phyloP scores from a whole-genome alignment of 2,888 invertebrate species.

The Diploptera punctata region DNA sequence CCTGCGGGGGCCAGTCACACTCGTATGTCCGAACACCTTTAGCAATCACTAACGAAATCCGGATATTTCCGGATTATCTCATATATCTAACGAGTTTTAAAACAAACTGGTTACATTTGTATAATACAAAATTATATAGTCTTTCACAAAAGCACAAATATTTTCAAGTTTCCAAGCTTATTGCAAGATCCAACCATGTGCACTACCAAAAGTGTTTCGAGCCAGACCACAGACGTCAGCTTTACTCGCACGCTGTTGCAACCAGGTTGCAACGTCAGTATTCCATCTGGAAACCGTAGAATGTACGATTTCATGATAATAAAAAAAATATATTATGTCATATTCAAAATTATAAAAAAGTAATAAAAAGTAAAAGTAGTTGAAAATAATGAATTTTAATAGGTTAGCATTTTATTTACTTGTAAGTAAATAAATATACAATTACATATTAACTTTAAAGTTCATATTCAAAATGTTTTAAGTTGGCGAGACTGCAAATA shows the following conservation, averaged over 20 bases:
- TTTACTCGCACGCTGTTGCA: constrained; percentile 11
- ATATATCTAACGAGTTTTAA: not conserved
- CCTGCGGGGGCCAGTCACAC: constrained; percentile 28
- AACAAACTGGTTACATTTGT: constrained; percentile 20
- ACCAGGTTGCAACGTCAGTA: constrained; percentile 35
- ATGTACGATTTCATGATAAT: constrained; percentile 5
- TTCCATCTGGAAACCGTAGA: constrained; percentile 18
- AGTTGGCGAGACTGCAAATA: too few species aligned
- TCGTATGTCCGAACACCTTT: constrained; percentile 31
- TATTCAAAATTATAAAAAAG: too few species aligned
- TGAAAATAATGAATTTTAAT: too few species aligned
- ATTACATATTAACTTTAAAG: too few species aligned
- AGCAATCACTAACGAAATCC: constrained; percentile 30
- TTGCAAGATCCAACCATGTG: constrained; percentile 4
- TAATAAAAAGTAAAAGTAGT: too few species aligned
- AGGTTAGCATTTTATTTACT: too few species aligned
- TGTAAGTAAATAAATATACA: too few species aligned
- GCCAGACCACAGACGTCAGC: constrained; percentile 31
- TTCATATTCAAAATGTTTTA: too few species aligned
- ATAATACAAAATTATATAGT: not conserved
- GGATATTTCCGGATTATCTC: constrained; percentile 33
- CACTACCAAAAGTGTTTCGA: constrained; percentile 34
- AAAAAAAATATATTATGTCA: too few species aligned
- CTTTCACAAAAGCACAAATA: not conserved
- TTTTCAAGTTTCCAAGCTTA: not conserved